These are phyloP conservation scores for Platerodrilus igneus DNA, from an alignment of 2,888 invertebrate genomes.

Conservation along the genomic window DNA sequence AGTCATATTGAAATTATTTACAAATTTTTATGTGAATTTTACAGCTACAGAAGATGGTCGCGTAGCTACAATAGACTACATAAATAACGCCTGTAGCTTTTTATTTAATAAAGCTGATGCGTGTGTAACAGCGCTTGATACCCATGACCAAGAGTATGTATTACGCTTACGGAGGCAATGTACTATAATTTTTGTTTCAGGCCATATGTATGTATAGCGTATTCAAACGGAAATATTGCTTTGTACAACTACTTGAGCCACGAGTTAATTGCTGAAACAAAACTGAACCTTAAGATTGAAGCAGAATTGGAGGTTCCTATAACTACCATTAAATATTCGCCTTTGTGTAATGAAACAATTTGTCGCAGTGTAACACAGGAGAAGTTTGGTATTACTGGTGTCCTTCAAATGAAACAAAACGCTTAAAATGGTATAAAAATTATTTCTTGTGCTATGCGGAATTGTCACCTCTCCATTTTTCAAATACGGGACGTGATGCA, in stretches of 20 bases:
- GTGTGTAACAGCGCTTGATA: slow-evolving; percentile 46
- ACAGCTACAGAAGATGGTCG: slow-evolving; percentile 50
- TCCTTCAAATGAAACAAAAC: too few species aligned
- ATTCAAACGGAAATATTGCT: slow-evolving; percentile 49
- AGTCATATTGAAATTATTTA: too few species aligned
- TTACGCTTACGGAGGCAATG: too few species aligned
- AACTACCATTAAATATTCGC: slow-evolving; percentile 53
- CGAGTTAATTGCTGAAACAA: slow-evolving; percentile 27
- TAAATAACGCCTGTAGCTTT: slow-evolving; percentile 47
- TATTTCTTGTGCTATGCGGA: too few species aligned
- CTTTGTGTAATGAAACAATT: too few species aligned
- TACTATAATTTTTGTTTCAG: slow-evolving; percentile 39
- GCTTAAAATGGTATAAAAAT: too few species aligned
- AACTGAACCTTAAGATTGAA: slow-evolving; percentile 10
- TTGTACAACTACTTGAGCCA: slow-evolving; percentile 47
- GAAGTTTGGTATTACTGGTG: too few species aligned
- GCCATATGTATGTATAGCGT: slow-evolving; percentile 50
- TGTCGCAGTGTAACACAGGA: too few species aligned
- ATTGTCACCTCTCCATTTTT: too few species aligned
- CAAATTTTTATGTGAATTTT: slow-evolving; percentile 10
- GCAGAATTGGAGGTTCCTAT: slow-evolving; percentile 15
- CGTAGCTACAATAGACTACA: slow-evolving; percentile 51
- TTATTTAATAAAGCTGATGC: slow-evolving; percentile 47
- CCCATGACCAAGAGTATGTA: slow-evolving; percentile 54
- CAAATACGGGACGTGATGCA: too few species aligned